Conservation (phyloP, 1,140 invertebrate species). For the Formica exsecta region DNA sequence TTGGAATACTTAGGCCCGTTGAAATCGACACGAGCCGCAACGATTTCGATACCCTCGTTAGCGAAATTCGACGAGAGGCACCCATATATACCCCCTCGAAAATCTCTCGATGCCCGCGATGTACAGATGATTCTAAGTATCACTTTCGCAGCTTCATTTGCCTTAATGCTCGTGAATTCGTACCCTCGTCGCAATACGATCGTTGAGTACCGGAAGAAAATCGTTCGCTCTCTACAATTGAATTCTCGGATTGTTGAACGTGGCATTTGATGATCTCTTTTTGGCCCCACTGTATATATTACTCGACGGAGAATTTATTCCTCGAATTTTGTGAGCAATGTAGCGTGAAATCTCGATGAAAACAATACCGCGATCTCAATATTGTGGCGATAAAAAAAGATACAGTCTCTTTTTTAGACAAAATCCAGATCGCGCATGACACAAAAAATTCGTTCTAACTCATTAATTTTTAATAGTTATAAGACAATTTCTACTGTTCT, state of each 20-base stretch:
- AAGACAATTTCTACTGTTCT: not conserved
- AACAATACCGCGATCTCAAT: constrained; percentile 17
- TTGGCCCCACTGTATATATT: constrained; percentile 6
- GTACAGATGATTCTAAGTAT: constrained; percentile 32
- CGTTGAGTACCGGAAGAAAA: not conserved
- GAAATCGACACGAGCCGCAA: constrained; percentile 57
- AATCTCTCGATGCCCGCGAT: not conserved
- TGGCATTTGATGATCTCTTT: not conserved
- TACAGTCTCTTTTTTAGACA: not conserved
- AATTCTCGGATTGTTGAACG: not conserved
- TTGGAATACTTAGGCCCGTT: constrained; percentile 46
- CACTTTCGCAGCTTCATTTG: constrained; percentile 42
- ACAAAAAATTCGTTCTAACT: not conserved
- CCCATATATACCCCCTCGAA: constrained; percentile 1
- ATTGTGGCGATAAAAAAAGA: not conserved
- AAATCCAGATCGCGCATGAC: not conserved
- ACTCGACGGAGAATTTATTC: constrained; percentile 7
- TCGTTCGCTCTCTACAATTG: not conserved
- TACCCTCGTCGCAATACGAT: constrained; percentile 6
- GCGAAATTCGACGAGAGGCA: constrained; percentile 24
- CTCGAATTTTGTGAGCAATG: constrained; percentile 25
- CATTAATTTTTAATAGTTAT: constrained; percentile 18
- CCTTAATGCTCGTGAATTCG: constrained; percentile 14
- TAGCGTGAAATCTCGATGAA: constrained; percentile 29
- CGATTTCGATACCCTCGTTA: constrained; percentile 75